These are phyloP conservation scores for Theristicus caerulescens DNA, from an alignment of 2,113 vertebrate species.

Conservation along the genomic window DNA sequence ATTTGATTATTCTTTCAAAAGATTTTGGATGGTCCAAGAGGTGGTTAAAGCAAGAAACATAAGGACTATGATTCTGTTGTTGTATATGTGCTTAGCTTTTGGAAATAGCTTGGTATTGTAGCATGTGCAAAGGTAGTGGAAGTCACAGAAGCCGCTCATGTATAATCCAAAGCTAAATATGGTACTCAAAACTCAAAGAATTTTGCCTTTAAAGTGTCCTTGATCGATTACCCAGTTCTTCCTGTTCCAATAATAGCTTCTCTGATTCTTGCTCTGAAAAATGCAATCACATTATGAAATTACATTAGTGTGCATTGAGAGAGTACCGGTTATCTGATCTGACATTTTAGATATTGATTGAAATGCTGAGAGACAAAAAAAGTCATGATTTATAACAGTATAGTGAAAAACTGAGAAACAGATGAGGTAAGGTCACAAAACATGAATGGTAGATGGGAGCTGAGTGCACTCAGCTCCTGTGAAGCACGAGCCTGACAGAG, in stretches of 20 bases:
- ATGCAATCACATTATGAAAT: conserved; percentile 16
- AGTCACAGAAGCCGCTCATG: not conserved
- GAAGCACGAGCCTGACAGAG: not conserved
- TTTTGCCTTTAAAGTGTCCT: conserved; percentile 2
- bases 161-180: not conserved
- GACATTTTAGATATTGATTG: conserved; percentile 34
- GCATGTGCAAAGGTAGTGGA: not conserved
- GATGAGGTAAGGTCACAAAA: not conserved
- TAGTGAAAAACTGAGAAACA: not conserved
- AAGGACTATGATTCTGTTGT: not conserved
- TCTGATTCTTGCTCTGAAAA: conserved; percentile 5
- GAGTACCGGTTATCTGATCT: conserved; percentile 5
- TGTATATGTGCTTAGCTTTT: not conserved
- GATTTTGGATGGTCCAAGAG: not conserved
- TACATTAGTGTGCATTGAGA: conserved; percentile 16
- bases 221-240: not conserved
- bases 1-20: not conserved
- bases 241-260: conserved; percentile 14
- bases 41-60: not conserved
- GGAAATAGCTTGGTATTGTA: not conserved
- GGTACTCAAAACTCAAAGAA: not conserved
- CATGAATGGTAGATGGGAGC: not conserved
- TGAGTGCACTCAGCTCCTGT: not conserved
- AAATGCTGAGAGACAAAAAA: not conserved
- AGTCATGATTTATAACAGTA: not conserved